Base-by-base conservation (phyloP, 92 coral and sea anemone species). In the Porites lobata region DNA sequence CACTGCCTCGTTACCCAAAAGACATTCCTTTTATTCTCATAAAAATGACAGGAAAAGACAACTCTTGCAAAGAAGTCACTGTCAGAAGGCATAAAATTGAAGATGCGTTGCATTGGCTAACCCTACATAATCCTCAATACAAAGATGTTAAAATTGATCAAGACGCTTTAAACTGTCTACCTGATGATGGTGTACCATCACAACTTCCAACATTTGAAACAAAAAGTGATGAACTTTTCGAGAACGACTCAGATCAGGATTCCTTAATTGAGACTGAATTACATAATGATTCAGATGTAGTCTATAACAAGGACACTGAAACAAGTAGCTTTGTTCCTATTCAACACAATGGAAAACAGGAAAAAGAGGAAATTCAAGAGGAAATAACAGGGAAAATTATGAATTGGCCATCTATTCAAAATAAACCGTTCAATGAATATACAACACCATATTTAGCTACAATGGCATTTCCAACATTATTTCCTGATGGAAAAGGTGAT, bases 21-120 rank as follows among this genome's bases (percentile, higher is more conserved):
- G 94, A 91, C 56, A 67, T 91, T 19, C 54, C 94, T 77, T 85
- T 91, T 13, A 91, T 87, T 77, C 61, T 86, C 52, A 87, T 90
- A n/a, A 69, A 85, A 53, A 69, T 85, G 54, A 85, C 70, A 82
- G 91, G 89, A 24, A 73, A 80, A 89, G 64, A 89, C 76, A 57
- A 89, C 64, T 84, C 92, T 17, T 89, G 82, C 67, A 89, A 84
- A 83, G 92, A 89, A 63, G 88, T 89, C 18, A 84, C 18, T 65
- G 92, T 84, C 14, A 66, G 90, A 79, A 64, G 68, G 63, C 86
- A 79, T 65, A 86, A 86, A 86, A 85, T 90, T 24, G 63, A 80
- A 22, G 70, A 64, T 86, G 94, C 94, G 43, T 47, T 90, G 69
- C 17, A 76, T 17, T 91, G 91, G 91, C 79, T 91, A 13, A 69